phyloP scores from a whole-genome alignment of 2,797 vertebrate genomes.

The Galagoides demidoff region DNA sequence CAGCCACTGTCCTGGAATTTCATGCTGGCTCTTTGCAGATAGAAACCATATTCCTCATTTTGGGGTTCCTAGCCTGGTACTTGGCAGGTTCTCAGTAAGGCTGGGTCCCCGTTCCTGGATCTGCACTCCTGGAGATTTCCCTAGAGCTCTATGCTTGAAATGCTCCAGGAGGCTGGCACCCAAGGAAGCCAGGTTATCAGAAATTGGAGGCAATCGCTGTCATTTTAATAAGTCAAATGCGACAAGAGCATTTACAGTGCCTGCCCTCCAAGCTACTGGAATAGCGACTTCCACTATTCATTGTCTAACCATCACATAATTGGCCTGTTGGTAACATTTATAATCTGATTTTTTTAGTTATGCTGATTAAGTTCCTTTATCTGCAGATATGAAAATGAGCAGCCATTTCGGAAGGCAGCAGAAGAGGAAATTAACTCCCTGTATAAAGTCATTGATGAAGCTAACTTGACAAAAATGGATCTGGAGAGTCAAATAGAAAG shows the following conservation, averaged over 20 bases:
- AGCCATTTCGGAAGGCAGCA: constrained; percentile 92
- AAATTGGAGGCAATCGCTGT: not conserved
- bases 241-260: not conserved
- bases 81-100: not conserved
- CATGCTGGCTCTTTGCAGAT: not conserved
- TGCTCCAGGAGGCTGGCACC: not conserved
- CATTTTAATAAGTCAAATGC: constrained; percentile 19
- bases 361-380: constrained; percentile 59
- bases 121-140: not conserved
- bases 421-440: constrained; percentile 96
- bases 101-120: not conserved
- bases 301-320: constrained; percentile 47
- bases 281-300: constrained; percentile 23
- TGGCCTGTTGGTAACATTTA: constrained; percentile 41
- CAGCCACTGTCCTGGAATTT: not conserved
- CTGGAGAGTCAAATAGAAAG: constrained; percentile 93
- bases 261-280: not conserved
- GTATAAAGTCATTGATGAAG: constrained; percentile 95
- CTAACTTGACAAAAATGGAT: constrained; percentile 92
- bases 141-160: not conserved
- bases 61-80: not conserved
- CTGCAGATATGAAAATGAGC: constrained; percentile 94
- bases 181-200: not conserved
- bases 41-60: not conserved
- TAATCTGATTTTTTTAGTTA: constrained; percentile 24